phyloP scores from a whole-genome alignment of 2,113 vertebrate genomes.

The Nasalis larvatus region DNA sequence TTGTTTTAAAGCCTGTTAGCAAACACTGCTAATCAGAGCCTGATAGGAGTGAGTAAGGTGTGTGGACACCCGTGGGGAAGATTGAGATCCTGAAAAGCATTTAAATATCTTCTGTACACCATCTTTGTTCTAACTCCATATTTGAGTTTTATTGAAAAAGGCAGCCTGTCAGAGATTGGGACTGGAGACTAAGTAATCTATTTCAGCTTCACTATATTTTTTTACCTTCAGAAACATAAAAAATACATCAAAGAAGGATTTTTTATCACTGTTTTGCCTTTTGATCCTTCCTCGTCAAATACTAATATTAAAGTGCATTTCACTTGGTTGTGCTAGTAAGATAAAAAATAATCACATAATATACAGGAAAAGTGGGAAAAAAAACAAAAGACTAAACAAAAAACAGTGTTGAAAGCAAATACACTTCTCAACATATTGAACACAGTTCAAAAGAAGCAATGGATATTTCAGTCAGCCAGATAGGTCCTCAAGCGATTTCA shows the following conservation, averaged over 20 bases:
- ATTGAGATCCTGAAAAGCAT: neutral
- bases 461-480: slow-evolving; percentile 35
- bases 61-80: slow-evolving; percentile 30
- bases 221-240: slow-evolving; percentile 71
- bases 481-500: slow-evolving; percentile 21
- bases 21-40: slow-evolving; percentile 33
- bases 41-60: slow-evolving; percentile 50
- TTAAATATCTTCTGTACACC: neutral
- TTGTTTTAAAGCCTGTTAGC: slow-evolving; percentile 64
- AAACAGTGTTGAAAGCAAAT: slow-evolving; percentile 10
- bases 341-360: neutral
- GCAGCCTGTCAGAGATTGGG: slow-evolving; percentile 63
- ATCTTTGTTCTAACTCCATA: slow-evolving; percentile 54
- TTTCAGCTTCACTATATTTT: slow-evolving; percentile 49
- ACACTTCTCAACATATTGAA: neutral
- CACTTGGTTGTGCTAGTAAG: slow-evolving; percentile 17
- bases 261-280: slow-evolving; percentile 60
- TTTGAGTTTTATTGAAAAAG: slow-evolving; percentile 68
- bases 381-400: neutral
- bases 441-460: slow-evolving; percentile 38
- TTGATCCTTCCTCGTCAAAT: slow-evolving; percentile 74
- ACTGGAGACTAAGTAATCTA: slow-evolving; percentile 62
- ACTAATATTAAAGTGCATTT: slow-evolving; percentile 66
- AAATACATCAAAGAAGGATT: slow-evolving; percentile 57
- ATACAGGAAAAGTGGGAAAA: neutral